Conservation (phyloP, 2,888 invertebrate genomes). For the Aphidoletes aphidimyza region DNA sequence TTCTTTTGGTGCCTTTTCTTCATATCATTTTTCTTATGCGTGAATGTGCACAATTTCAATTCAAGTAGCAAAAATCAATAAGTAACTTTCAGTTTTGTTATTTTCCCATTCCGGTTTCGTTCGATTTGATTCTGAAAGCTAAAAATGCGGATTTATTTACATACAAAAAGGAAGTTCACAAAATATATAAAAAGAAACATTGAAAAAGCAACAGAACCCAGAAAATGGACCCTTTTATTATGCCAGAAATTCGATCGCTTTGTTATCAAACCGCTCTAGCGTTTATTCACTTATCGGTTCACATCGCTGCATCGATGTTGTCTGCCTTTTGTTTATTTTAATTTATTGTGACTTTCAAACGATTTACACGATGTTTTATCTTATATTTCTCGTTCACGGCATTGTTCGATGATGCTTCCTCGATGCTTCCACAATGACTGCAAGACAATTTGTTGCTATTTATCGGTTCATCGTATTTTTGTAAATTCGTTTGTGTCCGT, state of each 20-base stretch:
- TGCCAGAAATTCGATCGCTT: slow-evolving; percentile 3
- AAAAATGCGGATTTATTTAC: too few relatives aligned
- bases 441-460: slow-evolving; percentile 25
- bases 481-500: neutral
- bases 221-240: slow-evolving; percentile 9
- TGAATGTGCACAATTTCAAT: slow-evolving; percentile 27
- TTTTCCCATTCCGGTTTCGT: too few relatives aligned
- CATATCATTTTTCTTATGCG: neutral
- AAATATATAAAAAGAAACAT: too few relatives aligned
- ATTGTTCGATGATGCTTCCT: neutral
- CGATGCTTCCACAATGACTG: neutral
- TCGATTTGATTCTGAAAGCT: too few relatives aligned
- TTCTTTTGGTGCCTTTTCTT: neutral
- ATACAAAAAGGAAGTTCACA: too few relatives aligned
- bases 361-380: neutral
- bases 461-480: slow-evolving; percentile 12
- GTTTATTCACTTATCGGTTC: slow-evolving; percentile 7
- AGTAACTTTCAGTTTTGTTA: neutral
- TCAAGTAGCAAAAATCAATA: neutral
- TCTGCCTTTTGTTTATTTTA: slow-evolving; percentile 8
- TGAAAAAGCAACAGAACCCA: too few relatives aligned
- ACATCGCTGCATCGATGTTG: neutral
- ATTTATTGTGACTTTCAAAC: neutral
- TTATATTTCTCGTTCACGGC: too few relatives aligned
- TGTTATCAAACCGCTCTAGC: neutral